Percentiles rank a stretch among this genome's conserved stretches.
phyloP scores from a whole-genome alignment of 2,888 invertebrate genomes.

The Leucophenga montana region DNA sequence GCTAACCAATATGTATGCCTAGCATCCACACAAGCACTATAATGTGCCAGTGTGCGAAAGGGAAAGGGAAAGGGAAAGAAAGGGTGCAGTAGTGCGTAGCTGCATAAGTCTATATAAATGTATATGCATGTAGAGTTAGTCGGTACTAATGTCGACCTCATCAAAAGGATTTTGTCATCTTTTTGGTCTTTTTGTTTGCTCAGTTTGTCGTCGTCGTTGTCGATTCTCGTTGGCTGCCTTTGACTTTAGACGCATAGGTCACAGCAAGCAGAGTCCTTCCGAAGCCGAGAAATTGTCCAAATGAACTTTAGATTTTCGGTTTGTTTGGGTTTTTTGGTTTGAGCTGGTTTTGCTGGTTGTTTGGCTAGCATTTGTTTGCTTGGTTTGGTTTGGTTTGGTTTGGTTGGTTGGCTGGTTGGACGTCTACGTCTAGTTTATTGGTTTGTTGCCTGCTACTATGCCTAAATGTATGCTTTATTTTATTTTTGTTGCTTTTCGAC shows the following conservation, averaged over 20 bases:
- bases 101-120: constrained; percentile 27
- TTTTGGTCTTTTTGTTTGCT: constrained; percentile 66
- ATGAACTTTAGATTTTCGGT: constrained; percentile 68
- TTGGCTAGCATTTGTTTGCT: background rate
- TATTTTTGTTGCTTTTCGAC: constrained; percentile 47
- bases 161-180: constrained; percentile 64
- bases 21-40: background rate
- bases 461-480: constrained; percentile 62
- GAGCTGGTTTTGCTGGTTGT: background rate
- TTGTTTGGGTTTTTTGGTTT: constrained; percentile 66
- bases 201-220: constrained; percentile 46
- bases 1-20: constrained; percentile 11
- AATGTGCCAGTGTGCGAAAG: constrained; percentile 24
- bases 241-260: constrained; percentile 49
- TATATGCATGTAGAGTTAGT: constrained; percentile 13
- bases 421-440: background rate
- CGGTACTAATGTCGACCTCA: constrained; percentile 58
- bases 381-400: background rate
- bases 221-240: too few species aligned
- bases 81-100: constrained; percentile 36
- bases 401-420: background rate
- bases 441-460: constrained; percentile 25
- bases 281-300: constrained; percentile 61
- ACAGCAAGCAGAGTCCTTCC: background rate
- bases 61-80: too few species aligned